A percentile compares a stretch with the other conserved stretches of the same genome.
Conservation (phyloP, 2,888 invertebrate species). For the Drosophila anceps region DNA sequence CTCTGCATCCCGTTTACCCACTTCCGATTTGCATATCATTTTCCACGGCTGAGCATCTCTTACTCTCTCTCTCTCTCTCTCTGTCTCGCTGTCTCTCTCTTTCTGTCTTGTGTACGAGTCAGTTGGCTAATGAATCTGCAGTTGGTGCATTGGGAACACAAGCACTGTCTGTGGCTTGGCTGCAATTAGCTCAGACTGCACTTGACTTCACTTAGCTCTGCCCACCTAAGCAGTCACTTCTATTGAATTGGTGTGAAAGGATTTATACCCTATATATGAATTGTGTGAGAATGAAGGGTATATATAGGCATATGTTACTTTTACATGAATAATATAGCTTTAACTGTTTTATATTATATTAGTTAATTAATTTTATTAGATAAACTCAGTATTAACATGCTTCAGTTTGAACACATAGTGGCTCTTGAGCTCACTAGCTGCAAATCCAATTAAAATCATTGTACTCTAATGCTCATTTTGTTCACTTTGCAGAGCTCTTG, state of each 20-base stretch:
- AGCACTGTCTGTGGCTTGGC: conserved; percentile 55
- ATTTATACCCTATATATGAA: conserved; percentile 4
- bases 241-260: conserved; percentile 46
- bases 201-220: conserved; percentile 52
- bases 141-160: conserved; percentile 40
- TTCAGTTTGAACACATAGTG: too few species aligned
- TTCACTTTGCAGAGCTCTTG: too few species aligned
- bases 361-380: too few species aligned
- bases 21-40: conserved; percentile 57
- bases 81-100: not conserved
- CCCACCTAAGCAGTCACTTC: conserved; percentile 4
- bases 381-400: too few species aligned
- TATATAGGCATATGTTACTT: too few species aligned
- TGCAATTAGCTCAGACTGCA: conserved; percentile 67
- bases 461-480: too few species aligned
- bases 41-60: conserved; percentile 10
- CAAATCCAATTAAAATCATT: too few species aligned
- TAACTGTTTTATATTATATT: too few species aligned
- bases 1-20: conserved; percentile 3
- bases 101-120: conserved; percentile 5
- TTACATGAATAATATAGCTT: too few species aligned
- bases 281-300: not conserved
- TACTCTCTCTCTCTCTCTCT: not conserved
- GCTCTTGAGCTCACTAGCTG: too few species aligned
- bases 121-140: conserved; percentile 65